Base-by-base conservation (phyloP, 2,888 invertebrate genomes). In the Cryptocephalus primarius region DNA sequence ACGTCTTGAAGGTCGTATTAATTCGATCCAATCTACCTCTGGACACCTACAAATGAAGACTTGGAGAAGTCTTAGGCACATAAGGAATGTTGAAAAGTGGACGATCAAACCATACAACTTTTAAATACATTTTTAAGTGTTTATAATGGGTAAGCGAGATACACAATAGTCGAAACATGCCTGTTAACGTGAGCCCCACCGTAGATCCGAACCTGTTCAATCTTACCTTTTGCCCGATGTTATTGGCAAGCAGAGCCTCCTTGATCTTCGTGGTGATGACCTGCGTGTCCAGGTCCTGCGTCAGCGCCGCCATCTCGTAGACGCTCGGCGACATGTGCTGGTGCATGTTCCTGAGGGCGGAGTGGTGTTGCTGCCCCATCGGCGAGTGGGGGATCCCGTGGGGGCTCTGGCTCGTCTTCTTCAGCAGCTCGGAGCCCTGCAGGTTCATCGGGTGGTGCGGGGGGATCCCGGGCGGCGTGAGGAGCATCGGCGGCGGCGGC, bases 201-300 rank as follows among this genome's bases (percentile, higher is more conserved):
- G 22, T 22, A 22, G 6, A 4, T 4, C 3, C 6, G 6, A 6
- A 4, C 2, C 22, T 22, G 22, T 22, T 4, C 2, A 22, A 22
- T 22, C 22, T 22, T 66, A 85, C 79, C 76, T 96, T 96, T 72
- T 97, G 97, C 3, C 96, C 96, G 57, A 97, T 93, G 66, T 96
- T 96, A 69, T 96, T 95, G 36, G 95, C 94, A 44, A 96, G 75
- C 9, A 97, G 75, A 0, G 95, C 93, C 69, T 96, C 96, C 67
- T 96, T 97, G 66, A 96, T 95, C 70, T 92, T 91, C 8, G 93
- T 93, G 2, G 96, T 96, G 60, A 96, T 92, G 13, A 87, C 84
- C 66, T 95, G 92, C 1, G 97, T 97, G 71, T 97, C 96, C 53
- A 97, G 78, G 68, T 95, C 95, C 61, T 92, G 92, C 9, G 95